These are phyloP conservation scores for Drosophila persimilis DNA, from an alignment of 1,140 invertebrate genomes.

Conservation along the genomic window DNA sequence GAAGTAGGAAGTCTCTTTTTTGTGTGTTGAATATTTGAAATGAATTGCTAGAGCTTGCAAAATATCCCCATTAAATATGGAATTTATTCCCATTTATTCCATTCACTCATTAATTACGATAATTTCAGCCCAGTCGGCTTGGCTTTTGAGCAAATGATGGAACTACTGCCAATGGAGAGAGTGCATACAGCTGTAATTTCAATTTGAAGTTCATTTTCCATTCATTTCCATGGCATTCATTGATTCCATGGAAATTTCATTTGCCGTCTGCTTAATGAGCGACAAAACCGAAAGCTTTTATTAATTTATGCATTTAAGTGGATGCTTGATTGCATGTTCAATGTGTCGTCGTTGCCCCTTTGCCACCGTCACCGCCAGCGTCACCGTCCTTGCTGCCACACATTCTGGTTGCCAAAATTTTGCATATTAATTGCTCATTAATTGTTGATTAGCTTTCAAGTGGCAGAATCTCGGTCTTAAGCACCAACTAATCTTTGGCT, in stretches of 20 bases:
- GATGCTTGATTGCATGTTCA: constrained; percentile 44
- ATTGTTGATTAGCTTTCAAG: constrained; percentile 78
- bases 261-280: constrained; percentile 29
- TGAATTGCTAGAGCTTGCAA: too few relatives aligned
- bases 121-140: too few relatives aligned
- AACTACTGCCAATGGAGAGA: too few relatives aligned
- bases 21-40: too few relatives aligned
- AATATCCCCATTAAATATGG: too few relatives aligned
- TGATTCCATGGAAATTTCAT: constrained; percentile 6
- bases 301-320: constrained; percentile 73
- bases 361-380: too few relatives aligned
- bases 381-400: background rate
- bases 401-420: constrained; percentile 44
- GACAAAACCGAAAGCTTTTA: constrained; percentile 23
- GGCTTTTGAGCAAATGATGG: too few relatives aligned
- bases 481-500: constrained; percentile 47
- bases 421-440: constrained; percentile 82
- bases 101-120: too few relatives aligned
- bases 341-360: background rate
- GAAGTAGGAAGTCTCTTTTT: too few relatives aligned
- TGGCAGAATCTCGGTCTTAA: constrained; percentile 36
- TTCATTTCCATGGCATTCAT: constrained; percentile 11
- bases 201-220: constrained; percentile 2
- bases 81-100: too few relatives aligned
- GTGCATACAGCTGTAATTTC: background rate